Evolutionary conservation across 2,888 invertebrate genomes (phyloP).

Genomic region (Scaeva pyrastri): DNA sequence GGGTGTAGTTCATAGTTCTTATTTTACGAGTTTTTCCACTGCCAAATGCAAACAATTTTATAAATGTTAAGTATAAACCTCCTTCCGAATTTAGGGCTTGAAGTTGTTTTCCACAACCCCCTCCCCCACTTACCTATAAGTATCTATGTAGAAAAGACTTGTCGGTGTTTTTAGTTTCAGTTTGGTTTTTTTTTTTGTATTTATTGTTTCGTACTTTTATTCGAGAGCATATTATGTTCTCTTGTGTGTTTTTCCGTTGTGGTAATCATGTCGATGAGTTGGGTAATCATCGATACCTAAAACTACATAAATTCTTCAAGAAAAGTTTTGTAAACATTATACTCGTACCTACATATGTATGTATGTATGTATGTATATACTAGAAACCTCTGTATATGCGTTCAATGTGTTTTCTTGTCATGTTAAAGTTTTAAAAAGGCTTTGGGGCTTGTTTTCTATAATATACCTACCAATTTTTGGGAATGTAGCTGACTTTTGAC

Average conservation of each 20-base stretch:
- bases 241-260: conserved; percentile 13
- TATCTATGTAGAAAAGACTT: background rate
- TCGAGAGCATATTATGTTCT: background rate
- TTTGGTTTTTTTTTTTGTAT: too few species aligned
- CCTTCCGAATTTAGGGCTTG: conserved; percentile 38
- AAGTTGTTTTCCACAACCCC: conserved; percentile 32
- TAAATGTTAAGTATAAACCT: conserved; percentile 21
- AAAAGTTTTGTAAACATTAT: conserved; percentile 6
- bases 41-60: conserved; percentile 42
- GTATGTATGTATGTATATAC: too few species aligned
- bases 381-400: background rate
- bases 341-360: too few species aligned
- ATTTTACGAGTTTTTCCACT: conserved; percentile 18
- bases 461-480: background rate
- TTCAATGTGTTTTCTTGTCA: conserved; percentile 39
- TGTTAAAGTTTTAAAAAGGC: conserved; percentile 28
- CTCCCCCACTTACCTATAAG: too few species aligned
- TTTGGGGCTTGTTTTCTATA: conserved; percentile 6
- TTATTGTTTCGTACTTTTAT: background rate
- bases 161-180: conserved; percentile 11
- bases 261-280: conserved; percentile 58
- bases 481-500: background rate
- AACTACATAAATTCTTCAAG: conserved; percentile 14
- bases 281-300: conserved; percentile 57
- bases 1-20: conserved; percentile 1